Conservation (phyloP, 2,888 invertebrate species). For the Cheilosia variabilis region DNA sequence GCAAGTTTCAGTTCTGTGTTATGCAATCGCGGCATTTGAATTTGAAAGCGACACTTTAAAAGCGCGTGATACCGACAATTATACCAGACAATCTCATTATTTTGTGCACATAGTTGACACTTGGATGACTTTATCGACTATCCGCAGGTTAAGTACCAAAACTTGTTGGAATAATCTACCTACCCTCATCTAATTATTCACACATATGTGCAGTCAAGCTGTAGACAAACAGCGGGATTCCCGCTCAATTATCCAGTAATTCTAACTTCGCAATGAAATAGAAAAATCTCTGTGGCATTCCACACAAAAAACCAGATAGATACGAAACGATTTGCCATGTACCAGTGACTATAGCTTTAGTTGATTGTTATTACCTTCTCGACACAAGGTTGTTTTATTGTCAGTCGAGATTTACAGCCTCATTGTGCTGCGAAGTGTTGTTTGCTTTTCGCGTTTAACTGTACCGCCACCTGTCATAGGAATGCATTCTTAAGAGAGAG, state of each 20-base stretch:
- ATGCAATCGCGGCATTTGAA: too few relatives aligned
- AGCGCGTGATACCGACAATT: too few relatives aligned
- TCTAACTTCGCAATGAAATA: slow-evolving; percentile 1
- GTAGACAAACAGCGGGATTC: slow-evolving; percentile 12
- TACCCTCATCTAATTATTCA: too few relatives aligned
- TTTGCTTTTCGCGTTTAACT: slow-evolving; percentile 2
- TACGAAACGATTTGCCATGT: not conserved
- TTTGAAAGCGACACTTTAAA: too few relatives aligned
- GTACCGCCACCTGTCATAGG: not conserved
- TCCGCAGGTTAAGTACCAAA: too few relatives aligned
- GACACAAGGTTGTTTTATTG: slow-evolving; percentile 34
- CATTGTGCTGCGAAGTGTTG: not conserved
- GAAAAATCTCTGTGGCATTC: not conserved
- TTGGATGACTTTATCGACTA: too few relatives aligned
- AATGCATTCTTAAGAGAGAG: slow-evolving; percentile 25
- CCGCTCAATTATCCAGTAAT: slow-evolving; percentile 22
- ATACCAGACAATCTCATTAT: too few relatives aligned
- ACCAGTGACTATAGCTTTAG: not conserved
- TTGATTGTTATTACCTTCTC: slow-evolving; percentile 21
- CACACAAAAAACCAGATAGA: not conserved
- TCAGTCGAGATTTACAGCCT: slow-evolving; percentile 14
- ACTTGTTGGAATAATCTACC: too few relatives aligned
- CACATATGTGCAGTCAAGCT: too few relatives aligned
- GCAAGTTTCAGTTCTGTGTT: too few relatives aligned
- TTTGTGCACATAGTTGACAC: too few relatives aligned